These are phyloP conservation scores for Polylopha cassiicola DNA, from an alignment of 2,888 invertebrate genomes.

Conservation along the genomic window DNA sequence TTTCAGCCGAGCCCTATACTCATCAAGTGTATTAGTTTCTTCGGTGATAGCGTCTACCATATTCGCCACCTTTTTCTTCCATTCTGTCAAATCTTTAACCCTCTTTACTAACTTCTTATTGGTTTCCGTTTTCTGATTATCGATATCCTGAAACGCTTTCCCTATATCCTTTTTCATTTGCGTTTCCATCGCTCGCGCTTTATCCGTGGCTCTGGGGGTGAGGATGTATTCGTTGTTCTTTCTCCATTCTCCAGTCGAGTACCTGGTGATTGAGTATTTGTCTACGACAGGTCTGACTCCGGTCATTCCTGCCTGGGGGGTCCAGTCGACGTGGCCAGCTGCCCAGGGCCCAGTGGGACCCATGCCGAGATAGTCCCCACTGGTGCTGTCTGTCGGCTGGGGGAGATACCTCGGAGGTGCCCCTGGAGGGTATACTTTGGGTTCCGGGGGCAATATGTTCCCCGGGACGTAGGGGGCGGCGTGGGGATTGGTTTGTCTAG, in stretches of 20 bases:
- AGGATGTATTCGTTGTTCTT: slow-evolving; percentile 74
- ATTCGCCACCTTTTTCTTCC: slow-evolving; percentile 82
- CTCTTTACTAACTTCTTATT: slow-evolving; percentile 45
- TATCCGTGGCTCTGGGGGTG: slow-evolving; percentile 49
- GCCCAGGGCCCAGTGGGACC: slow-evolving; percentile 82
- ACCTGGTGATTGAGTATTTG: slow-evolving; percentile 85
- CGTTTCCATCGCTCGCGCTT: slow-evolving; percentile 45
- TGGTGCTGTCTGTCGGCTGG: slow-evolving; percentile 59
- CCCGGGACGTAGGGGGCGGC: slow-evolving; percentile 55
- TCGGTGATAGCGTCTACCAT: slow-evolving; percentile 79
- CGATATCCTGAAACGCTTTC: slow-evolving; percentile 78
- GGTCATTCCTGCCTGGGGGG: slow-evolving; percentile 82
- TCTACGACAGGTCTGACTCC: slow-evolving; percentile 87
- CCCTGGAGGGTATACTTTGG: slow-evolving; percentile 46
- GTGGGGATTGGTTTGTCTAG: slow-evolving; percentile 28
- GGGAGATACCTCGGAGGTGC: slow-evolving; percentile 64
- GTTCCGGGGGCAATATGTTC: slow-evolving; percentile 46
- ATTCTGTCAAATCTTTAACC: slow-evolving; percentile 71
- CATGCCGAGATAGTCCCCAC: slow-evolving; percentile 64
- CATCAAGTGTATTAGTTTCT: slow-evolving; percentile 81
- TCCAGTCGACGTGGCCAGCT: slow-evolving; percentile 85
- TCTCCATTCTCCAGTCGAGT: slow-evolving; percentile 85
- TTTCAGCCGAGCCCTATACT: slow-evolving; percentile 79
- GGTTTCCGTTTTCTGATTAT: slow-evolving; percentile 69
- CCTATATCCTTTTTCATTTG: slow-evolving; percentile 47